These are phyloP conservation scores for Morelia viridis DNA, from an alignment of 2,797 vertebrate genomes.

Conservation along the genomic window DNA sequence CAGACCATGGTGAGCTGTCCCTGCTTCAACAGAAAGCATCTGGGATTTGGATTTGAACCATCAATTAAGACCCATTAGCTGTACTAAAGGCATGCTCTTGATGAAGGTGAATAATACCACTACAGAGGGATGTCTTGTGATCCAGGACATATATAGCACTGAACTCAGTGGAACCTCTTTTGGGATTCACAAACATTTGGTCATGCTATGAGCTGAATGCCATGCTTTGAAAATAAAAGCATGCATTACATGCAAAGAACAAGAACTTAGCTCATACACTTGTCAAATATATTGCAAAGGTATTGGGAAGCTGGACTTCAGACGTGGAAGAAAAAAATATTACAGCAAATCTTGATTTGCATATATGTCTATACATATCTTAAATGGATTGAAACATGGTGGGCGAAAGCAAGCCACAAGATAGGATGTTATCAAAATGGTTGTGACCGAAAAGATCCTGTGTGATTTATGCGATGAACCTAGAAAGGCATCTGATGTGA, in stretches of 20 bases:
- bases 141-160: background rate
- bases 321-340: background rate
- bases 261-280: background rate
- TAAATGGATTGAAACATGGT: slow-evolving; percentile 39
- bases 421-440: slow-evolving; percentile 64
- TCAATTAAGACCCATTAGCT: background rate
- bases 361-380: background rate
- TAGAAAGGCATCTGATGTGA: slow-evolving; percentile 70
- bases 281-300: background rate
- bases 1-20: background rate
- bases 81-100: background rate
- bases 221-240: background rate
- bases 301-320: background rate
- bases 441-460: slow-evolving; percentile 64
- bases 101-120: background rate
- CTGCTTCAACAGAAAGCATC: background rate
- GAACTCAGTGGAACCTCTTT: background rate
- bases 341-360: background rate
- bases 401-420: slow-evolving; percentile 57
- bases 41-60: background rate
- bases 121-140: background rate
- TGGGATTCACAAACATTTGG: background rate
- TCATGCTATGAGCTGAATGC: background rate
- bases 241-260: background rate
- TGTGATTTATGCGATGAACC: slow-evolving; percentile 69